phyloP scores from a whole-genome alignment of 1,140 invertebrate species.

The Zaprionus lachaisei region DNA sequence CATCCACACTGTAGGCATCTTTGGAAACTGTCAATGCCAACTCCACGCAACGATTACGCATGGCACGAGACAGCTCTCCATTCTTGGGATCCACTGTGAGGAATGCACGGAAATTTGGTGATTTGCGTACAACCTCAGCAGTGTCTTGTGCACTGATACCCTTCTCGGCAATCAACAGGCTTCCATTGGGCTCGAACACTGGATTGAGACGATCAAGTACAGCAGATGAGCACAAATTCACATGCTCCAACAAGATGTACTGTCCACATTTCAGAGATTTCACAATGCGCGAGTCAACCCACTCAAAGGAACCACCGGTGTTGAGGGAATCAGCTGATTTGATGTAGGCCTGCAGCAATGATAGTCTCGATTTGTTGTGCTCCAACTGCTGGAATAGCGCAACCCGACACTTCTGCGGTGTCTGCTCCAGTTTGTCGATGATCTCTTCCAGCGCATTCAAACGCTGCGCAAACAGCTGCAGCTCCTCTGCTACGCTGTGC shows the following conservation, averaged over 20 bases:
- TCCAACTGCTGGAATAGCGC: slow-evolving; percentile 36
- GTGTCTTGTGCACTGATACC: slow-evolving; percentile 90
- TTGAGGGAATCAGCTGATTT: slow-evolving; percentile 87
- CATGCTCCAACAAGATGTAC: slow-evolving; percentile 92
- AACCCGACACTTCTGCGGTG: slow-evolving; percentile 41
- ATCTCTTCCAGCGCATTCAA: slow-evolving; percentile 49
- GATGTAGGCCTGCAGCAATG: slow-evolving; percentile 56
- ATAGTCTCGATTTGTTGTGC: slow-evolving; percentile 41
- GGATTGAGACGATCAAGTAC: slow-evolving; percentile 98
- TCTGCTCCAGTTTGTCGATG: slow-evolving; percentile 47
- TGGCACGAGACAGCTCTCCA: slow-evolving; percentile 98
- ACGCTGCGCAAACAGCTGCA: slow-evolving; percentile 59
- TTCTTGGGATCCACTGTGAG: slow-evolving; percentile 97
- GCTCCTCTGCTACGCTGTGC: slow-evolving; percentile 65
- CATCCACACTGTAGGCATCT: slow-evolving; percentile 84
- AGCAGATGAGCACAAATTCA: slow-evolving; percentile 98
- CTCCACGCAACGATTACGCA: slow-evolving; percentile 98
- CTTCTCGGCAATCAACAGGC: slow-evolving; percentile 95
- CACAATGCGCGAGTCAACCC: slow-evolving; percentile 97
- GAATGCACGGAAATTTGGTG: slow-evolving; percentile 96
- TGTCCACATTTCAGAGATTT: slow-evolving; percentile 85
- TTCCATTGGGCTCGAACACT: slow-evolving; percentile 96
- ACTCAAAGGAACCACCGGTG: slow-evolving; percentile 96
- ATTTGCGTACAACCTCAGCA: slow-evolving; percentile 91
- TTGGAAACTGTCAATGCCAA: slow-evolving; percentile 88